Evolutionary conservation across 2,797 vertebrate species (phyloP).

Genomic region (Paratrypauchen microcephalus): DNA sequence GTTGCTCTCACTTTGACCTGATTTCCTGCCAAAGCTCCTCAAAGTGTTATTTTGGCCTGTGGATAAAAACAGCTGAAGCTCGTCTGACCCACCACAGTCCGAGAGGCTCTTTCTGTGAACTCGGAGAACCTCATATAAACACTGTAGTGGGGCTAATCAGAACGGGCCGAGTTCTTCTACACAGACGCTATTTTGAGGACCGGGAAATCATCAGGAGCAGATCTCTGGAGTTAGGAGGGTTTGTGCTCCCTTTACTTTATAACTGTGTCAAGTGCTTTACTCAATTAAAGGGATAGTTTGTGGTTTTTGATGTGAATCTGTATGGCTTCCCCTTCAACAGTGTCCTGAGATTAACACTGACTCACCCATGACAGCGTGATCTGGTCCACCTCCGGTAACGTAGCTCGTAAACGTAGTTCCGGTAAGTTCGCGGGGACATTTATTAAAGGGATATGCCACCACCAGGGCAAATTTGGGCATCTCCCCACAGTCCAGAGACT

Average conservation of each 20-base stretch:
- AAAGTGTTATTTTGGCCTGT: constrained; percentile 9
- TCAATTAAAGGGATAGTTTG: too few relatives aligned
- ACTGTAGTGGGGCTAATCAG: constrained; percentile 35
- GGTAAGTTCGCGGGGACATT: too few relatives aligned
- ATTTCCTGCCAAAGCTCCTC: constrained; percentile 2
- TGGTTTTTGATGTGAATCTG: too few relatives aligned
- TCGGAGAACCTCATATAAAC: constrained; percentile 4
- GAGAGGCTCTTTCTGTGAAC: not conserved
- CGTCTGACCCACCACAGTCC: not conserved
- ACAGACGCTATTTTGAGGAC: constrained; percentile 34
- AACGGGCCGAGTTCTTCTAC: constrained; percentile 36
- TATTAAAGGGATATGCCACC: too few relatives aligned
- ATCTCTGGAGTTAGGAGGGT: not conserved
- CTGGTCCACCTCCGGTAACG: too few relatives aligned
- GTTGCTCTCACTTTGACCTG: not conserved
- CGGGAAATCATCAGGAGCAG: constrained; percentile 15
- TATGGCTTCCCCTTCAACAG: too few relatives aligned
- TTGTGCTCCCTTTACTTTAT: not conserved
- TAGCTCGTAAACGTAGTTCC: too few relatives aligned
- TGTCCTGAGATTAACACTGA: too few relatives aligned
- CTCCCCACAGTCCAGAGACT: too few relatives aligned
- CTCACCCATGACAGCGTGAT: too few relatives aligned
- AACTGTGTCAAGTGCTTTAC: not conserved
- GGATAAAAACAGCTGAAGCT: constrained; percentile 4
- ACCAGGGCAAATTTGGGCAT: too few relatives aligned